Base-by-base conservation (phyloP, 2,888 invertebrate species). In the Idaea straminata region DNA sequence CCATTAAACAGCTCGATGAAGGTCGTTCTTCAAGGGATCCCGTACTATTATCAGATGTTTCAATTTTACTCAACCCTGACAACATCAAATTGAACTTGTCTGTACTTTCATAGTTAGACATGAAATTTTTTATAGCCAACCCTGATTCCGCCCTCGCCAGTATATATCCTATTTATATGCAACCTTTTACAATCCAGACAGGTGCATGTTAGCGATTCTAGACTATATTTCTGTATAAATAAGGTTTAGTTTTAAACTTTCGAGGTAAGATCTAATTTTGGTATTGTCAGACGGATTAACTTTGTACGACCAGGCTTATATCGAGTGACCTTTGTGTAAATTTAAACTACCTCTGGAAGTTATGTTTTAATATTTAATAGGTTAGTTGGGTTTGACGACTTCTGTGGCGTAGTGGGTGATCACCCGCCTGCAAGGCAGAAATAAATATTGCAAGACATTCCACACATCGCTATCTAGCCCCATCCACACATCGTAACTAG, bases 181-280 rank as follows among this genome's bases (percentile, higher is more conserved):
- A 68, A 71, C 69, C 72, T 70, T 67, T 67, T 34, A 61, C 47
- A 63, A 38, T 59, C 15, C 13, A 61, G 62, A 57, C 47, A 62
- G 59, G 36, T 57, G 57, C 47, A 47, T 47, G 4, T 47, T 47
- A 47, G 10, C 13, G 47, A 47, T 47, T 47, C 47, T 47, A 5
- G 47, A 47, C 47, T 47, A 47, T 47, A 47, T 47, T 47, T 47
- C 47, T 47, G 13, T 10, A 6, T 3, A 7, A 47, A 7, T 47
- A 47, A 47, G 47, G 47, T 47, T 47, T 47, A 47, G 13, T 47
- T 47, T 47, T 7, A 47, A 47, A 47, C 47, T 47, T 47, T 47
- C 47, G 47, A 47, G 10, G 47, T 13, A 13, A 47, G 47, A 10
- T 47, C 47, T 47, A 47, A 47, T 60, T 64, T 58, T 15, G 61